phyloP scores from a whole-genome alignment of 2,113 vertebrate species.

The Silurus glanis region DNA sequence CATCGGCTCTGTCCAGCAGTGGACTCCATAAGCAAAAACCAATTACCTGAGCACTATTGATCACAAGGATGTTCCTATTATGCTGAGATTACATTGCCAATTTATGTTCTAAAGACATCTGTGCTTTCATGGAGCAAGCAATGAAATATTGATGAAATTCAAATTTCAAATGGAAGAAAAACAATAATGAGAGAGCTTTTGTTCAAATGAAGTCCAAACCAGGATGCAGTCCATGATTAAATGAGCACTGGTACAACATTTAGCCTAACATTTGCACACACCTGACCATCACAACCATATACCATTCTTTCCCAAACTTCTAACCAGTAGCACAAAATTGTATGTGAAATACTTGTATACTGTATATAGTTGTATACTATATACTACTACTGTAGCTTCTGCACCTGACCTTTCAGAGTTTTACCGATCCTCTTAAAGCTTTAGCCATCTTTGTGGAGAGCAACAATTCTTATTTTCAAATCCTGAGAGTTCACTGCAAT shows the following conservation, averaged over 20 bases:
- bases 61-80: slow-evolving; percentile 35
- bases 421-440: no score
- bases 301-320: not conserved
- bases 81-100: slow-evolving; percentile 27
- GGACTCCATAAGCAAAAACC: slow-evolving; percentile 23
- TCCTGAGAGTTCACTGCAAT: no score
- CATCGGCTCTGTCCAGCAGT: not conserved
- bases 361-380: no score
- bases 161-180: not conserved
- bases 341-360: not conserved
- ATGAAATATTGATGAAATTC: slow-evolving; percentile 30
- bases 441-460: no score
- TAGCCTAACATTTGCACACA: not conserved
- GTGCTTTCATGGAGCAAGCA: not conserved
- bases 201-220: not conserved
- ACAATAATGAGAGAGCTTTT: no score
- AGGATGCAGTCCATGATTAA: not conserved
- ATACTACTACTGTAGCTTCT: no score
- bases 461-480: no score
- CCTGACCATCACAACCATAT: not conserved
- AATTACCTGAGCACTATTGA: slow-evolving; percentile 45
- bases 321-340: not conserved
- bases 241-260: not conserved
- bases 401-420: no score
- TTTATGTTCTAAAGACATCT: slow-evolving; percentile 12